Percentiles rank a stretch among this genome's conserved stretches.
Conservation (phyloP, 2,113 vertebrate genomes). For the Podiceps cristatus region DNA sequence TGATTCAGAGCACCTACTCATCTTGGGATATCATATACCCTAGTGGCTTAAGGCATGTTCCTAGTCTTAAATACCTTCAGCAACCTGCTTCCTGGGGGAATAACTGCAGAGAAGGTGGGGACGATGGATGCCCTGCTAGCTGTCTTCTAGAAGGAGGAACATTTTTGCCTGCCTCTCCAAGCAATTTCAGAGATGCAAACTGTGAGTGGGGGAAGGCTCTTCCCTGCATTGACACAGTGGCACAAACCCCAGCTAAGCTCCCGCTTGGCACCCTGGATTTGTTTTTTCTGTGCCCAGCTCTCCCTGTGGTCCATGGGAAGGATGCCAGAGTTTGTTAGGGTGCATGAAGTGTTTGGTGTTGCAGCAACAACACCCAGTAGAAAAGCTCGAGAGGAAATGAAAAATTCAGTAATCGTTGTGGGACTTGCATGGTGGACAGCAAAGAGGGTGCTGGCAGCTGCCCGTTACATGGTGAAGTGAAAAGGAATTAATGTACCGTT, state of each 20-base stretch:
- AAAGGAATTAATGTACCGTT: background rate
- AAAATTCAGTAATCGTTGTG: background rate
- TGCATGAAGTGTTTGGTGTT: background rate
- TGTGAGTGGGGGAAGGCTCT: background rate
- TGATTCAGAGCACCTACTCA: background rate
- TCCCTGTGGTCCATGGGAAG: background rate
- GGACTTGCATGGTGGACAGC: background rate
- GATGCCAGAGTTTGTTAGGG: background rate
- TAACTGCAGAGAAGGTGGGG: background rate
- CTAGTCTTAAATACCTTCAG: background rate
- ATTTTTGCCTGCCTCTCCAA: background rate
- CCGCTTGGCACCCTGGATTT: accelerated
- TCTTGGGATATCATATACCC: background rate
- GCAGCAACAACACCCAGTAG: background rate
- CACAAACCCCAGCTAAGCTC: background rate
- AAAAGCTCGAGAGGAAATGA: background rate
- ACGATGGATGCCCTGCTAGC: background rate
- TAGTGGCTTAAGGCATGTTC: background rate
- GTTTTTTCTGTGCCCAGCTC: background rate
- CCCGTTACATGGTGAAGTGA: background rate
- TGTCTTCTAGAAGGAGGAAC: background rate
- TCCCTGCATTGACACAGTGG: background rate
- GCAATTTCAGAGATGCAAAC: background rate
- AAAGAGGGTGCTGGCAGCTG: background rate
- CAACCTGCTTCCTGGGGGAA: background rate